A percentile compares a stretch with the other conserved stretches of the same genome.
These are phyloP conservation scores for Heliconius hermathena DNA, from an alignment of 1,140 invertebrate species.

Conservation along the genomic window DNA sequence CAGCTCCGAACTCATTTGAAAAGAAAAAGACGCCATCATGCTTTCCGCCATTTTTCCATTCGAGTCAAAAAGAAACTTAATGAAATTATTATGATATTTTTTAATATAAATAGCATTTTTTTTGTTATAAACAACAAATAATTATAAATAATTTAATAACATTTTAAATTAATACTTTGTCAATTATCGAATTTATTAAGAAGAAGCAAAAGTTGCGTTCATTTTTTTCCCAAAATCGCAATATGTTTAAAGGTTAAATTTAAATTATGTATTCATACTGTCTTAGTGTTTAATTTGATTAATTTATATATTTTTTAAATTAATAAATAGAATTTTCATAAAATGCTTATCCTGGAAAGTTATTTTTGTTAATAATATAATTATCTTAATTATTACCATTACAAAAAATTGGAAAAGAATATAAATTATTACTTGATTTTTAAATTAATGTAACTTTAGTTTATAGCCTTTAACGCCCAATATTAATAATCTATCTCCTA, in stretches of 20 bases:
- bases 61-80: slow-evolving; percentile 34
- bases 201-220: background rate
- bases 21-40: slow-evolving; percentile 73
- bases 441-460: too few species aligned
- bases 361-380: too few species aligned
- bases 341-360: too few species aligned
- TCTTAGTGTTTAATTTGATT: too few species aligned
- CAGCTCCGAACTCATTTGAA: slow-evolving; percentile 28
- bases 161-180: background rate
- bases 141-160: background rate
- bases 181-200: background rate
- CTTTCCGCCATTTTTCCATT: slow-evolving; percentile 73
- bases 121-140: background rate
- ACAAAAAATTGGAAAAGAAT: too few species aligned
- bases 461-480: too few species aligned
- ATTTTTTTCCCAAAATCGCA: background rate
- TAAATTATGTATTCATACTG: too few species aligned
- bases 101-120: background rate
- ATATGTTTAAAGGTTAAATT: background rate
- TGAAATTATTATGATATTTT: slow-evolving; percentile 4
- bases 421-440: too few species aligned
- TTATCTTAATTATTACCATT: too few species aligned
- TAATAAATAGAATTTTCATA: too few species aligned
- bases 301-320: too few species aligned
- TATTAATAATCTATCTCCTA: too few species aligned